Conservation (phyloP, 2,113 vertebrate species). For the Nibea coibor region DNA sequence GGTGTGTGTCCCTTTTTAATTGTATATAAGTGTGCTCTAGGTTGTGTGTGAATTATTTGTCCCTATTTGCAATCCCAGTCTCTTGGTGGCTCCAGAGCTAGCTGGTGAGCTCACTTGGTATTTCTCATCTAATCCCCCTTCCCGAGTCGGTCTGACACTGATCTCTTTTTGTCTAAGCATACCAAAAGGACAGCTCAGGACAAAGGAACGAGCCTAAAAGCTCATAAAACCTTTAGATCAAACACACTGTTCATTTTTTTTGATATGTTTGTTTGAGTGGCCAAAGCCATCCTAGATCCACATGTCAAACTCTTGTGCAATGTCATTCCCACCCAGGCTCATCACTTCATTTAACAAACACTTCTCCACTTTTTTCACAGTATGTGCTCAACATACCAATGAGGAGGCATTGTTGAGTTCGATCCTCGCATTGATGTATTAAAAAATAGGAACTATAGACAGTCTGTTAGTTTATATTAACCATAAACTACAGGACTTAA, state of each 20-base stretch:
- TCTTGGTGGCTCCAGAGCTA: conserved; percentile 3
- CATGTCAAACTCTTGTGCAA: conserved; percentile 19
- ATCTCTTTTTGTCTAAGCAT: conserved; percentile 50
- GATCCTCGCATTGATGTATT: neutral
- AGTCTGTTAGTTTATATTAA: too few species aligned
- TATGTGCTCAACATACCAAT: neutral
- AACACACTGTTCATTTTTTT: conserved; percentile 33
- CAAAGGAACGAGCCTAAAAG: conserved; percentile 63
- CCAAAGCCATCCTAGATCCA: conserved; percentile 26
- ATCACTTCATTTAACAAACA: neutral
- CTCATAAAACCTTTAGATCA: conserved; percentile 63
- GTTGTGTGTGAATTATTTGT: conserved; percentile 36
- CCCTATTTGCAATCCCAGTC: neutral
- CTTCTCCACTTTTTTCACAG: neutral
- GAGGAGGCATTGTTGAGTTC: neutral
- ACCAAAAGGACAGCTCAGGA: conserved; percentile 53
- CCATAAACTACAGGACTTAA: too few species aligned
- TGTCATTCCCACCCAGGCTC: neutral
- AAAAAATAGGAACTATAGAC: neutral
- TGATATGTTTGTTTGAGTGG: conserved; percentile 35
- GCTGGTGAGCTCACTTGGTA: conserved; percentile 43
- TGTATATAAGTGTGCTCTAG: conserved; percentile 4
- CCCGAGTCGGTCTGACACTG: conserved; percentile 23
- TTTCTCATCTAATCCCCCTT: conserved; percentile 44
- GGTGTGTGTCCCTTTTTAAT: conserved; percentile 34